A percentile compares a stretch with the other conserved stretches of the same genome.
Evolutionary conservation across 2,113 vertebrate genomes (phyloP).

Genomic region (Potamarius usumacintae): DNA sequence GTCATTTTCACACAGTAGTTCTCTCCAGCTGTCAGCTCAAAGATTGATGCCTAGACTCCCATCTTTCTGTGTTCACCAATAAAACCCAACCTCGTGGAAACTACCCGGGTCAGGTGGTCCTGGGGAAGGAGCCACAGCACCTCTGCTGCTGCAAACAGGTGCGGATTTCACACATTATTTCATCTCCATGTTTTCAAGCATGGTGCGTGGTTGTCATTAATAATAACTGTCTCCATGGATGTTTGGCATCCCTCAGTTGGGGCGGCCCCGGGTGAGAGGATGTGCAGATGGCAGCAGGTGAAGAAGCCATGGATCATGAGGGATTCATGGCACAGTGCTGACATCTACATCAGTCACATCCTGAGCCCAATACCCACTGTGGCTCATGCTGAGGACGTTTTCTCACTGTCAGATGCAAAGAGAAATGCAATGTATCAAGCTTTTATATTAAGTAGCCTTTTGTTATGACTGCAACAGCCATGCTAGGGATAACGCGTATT

Average conservation of each 20-base stretch:
- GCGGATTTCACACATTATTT: constrained; percentile 70
- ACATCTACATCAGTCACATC: constrained; percentile 47
- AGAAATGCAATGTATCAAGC: neutral
- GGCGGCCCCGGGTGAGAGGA: neutral
- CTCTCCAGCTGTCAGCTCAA: constrained; percentile 55
- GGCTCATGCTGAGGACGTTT: constrained; percentile 9
- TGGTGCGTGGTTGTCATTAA: constrained; percentile 64
- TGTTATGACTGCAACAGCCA: neutral
- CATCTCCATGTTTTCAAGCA: constrained; percentile 63
- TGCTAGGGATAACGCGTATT: neutral
- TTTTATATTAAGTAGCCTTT: constrained; percentile 6
- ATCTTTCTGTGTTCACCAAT: constrained; percentile 47
- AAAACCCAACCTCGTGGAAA: constrained; percentile 12
- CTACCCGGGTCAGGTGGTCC: constrained; percentile 1
- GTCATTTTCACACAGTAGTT: constrained; percentile 25
- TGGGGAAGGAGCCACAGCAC: constrained; percentile 23
- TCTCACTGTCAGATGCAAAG: constrained; percentile 3
- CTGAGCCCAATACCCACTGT: constrained; percentile 13
- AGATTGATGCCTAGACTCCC: constrained; percentile 69
- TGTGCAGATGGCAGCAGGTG: constrained; percentile 48
- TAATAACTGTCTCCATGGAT: constrained; percentile 52
- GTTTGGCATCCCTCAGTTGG: constrained; percentile 10
- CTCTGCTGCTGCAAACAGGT: constrained; percentile 59
- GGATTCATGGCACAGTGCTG: constrained; percentile 35
- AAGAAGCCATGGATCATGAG: constrained; percentile 44